These are phyloP conservation scores for Dryas iulia DNA, from an alignment of 1,140 invertebrate species.

Conservation along the genomic window DNA sequence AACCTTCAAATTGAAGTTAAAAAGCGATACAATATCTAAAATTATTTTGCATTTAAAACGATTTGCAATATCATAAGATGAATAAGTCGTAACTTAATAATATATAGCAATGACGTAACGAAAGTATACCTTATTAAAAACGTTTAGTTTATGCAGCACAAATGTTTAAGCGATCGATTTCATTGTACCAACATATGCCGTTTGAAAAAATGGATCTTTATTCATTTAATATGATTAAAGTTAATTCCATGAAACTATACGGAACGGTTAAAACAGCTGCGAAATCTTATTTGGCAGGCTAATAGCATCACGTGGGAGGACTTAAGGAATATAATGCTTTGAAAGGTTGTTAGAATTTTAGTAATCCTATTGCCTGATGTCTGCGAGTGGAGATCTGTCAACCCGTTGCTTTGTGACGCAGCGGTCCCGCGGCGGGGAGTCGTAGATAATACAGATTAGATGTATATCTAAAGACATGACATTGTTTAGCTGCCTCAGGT, in stretches of 20 bases:
- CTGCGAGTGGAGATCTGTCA: constrained; percentile 72
- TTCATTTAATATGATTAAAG: constrained; percentile 57
- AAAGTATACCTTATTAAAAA: neutral
- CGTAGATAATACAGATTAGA: constrained; percentile 76
- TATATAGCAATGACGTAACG: neutral
- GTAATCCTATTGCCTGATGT: constrained; percentile 67
- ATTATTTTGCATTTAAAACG: neutral
- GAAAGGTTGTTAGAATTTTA: constrained; percentile 48
- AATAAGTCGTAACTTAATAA: constrained; percentile 3
- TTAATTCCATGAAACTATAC: constrained; percentile 58
- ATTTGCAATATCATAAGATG: neutral
- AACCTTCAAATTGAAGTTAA: neutral
- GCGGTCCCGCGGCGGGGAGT: constrained; percentile 64
- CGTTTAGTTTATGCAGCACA: neutral
- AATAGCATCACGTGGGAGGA: constrained; percentile 27
- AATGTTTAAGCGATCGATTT: neutral
- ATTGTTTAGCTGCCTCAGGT: constrained; percentile 70
- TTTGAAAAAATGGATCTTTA: neutral
- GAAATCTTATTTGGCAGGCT: constrained; percentile 41
- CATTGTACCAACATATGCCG: neutral
- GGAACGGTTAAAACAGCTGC: constrained; percentile 46
- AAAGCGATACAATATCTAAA: neutral
- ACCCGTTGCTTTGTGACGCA: constrained; percentile 76
- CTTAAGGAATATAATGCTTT: constrained; percentile 35
- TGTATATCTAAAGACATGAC: constrained; percentile 67